phyloP scores from a whole-genome alignment of 2,113 vertebrate species.

The Anseranas semipalmata region DNA sequence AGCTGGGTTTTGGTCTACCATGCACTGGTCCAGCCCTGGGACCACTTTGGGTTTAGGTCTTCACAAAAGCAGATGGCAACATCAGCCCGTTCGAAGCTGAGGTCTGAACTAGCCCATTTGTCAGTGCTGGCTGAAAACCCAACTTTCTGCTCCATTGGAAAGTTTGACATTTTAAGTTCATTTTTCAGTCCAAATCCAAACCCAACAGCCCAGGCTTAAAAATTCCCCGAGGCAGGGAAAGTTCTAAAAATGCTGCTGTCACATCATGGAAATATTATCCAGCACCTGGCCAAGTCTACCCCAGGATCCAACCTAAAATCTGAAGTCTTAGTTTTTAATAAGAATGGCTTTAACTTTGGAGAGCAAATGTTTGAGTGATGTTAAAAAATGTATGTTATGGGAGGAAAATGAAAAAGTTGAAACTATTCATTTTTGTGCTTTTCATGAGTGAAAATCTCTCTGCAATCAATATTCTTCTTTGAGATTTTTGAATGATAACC shows the following conservation, averaged over 20 bases:
- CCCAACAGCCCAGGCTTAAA: not conserved
- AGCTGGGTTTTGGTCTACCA: not conserved
- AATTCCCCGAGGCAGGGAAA: not conserved
- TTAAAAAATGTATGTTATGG: not conserved
- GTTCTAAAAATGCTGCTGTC: not conserved
- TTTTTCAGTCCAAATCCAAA: not conserved
- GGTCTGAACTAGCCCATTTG: not conserved
- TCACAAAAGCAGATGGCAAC: not conserved
- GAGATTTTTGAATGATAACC: not conserved
- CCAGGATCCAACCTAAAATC: not conserved
- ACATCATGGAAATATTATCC: not conserved
- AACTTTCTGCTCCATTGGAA: not conserved
- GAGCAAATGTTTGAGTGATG: not conserved
- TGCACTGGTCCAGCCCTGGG: not conserved
- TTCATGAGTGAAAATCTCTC: not conserved
- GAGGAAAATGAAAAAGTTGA: not conserved
- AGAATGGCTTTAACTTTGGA: not conserved
- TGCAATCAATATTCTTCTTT: not conserved
- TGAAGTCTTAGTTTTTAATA: not conserved
- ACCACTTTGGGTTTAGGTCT: not conserved
- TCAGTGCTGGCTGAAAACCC: not conserved
- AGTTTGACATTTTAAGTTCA: not conserved
- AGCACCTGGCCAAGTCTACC: not conserved
- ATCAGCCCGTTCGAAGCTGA: not conserved
- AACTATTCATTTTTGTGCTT: not conserved